phyloP scores from a whole-genome alignment of 2,113 vertebrate species.

The Anser cygnoides region DNA sequence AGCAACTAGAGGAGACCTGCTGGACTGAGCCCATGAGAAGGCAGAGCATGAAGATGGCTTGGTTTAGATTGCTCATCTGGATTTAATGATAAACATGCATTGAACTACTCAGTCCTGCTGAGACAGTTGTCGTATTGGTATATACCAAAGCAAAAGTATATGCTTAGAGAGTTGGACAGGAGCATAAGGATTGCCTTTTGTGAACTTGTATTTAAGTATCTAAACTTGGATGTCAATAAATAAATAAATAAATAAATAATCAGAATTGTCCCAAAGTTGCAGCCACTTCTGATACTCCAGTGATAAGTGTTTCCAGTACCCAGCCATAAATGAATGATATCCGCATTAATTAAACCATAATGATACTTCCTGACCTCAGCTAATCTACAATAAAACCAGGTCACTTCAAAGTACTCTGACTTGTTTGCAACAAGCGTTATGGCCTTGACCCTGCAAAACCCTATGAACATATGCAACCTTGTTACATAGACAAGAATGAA shows the following conservation, averaged over 20 bases:
- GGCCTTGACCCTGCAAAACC: neutral
- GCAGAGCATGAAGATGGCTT: neutral
- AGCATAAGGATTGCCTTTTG: neutral
- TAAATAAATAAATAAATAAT: neutral
- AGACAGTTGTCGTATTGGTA: neutral
- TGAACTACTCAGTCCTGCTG: neutral
- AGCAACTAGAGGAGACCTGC: neutral
- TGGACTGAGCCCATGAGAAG: neutral
- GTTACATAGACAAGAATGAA: neutral
- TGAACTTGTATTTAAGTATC: neutral
- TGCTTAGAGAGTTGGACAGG: neutral
- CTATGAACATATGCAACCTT: neutral
- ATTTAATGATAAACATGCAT: neutral
- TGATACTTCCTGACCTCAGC: neutral
- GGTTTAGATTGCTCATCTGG: neutral
- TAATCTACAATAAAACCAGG: neutral
- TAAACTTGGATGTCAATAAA: neutral
- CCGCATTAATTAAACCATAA: neutral
- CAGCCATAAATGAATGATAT: slow-evolving; percentile 18
- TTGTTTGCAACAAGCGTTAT: neutral
- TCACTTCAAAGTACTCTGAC: neutral
- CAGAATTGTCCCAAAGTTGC: neutral
- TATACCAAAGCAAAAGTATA: neutral
- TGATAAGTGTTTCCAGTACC: neutral
- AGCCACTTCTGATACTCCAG: neutral